Base-by-base conservation (phyloP, 37 sponge, comb jelly and placozoan species). In the Halichondria panicea region DNA sequence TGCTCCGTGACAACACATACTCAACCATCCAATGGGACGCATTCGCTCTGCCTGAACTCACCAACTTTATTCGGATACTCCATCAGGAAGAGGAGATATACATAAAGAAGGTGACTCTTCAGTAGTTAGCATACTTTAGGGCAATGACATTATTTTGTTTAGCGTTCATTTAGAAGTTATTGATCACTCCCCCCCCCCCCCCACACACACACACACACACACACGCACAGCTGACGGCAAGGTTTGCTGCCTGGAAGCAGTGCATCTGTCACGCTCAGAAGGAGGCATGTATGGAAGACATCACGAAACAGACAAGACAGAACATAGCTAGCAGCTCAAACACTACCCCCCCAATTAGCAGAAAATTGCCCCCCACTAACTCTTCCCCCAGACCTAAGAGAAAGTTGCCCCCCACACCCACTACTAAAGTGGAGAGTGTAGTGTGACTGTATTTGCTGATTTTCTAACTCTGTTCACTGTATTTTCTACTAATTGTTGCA, bases 11-110 rank as follows among this genome's bases (percentile, higher is more conserved):
- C 66, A 89, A 89, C 68, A 71, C 73, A 11, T 78, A 78, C 57
- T 68, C 82, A 15, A 79, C 89, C 39, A 89, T 89, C 34, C 84
- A 89, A 61, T 89, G 89, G 89, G 78, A 83, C 61, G 89, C 83
- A n/a, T 89, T 89, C 53, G 44, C 84, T 41, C 65, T 48, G 6
- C 89, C 89, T 21, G 89, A 89, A 59, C 65, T 89, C 39, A 72
- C 28, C 25, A 89, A 89, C 63, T 89, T 89, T 57, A 74, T 74
- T 3, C 60, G 45, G 59, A 89, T 89, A 56, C 80, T 89, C 4
- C 67, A 73, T 25, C 78, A 79, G 34, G 89, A 89, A 57, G 89
- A 89, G 38, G 78, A 83, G 68, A 22, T 83, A 2, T 82, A 82
- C 39, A 36, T 74, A 12, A 56, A 46, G n/a, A 77, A 81, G 88